These are phyloP conservation scores for Himalopsyche anomala DNA, from an alignment of 2,888 invertebrate genomes.

Conservation along the genomic window DNA sequence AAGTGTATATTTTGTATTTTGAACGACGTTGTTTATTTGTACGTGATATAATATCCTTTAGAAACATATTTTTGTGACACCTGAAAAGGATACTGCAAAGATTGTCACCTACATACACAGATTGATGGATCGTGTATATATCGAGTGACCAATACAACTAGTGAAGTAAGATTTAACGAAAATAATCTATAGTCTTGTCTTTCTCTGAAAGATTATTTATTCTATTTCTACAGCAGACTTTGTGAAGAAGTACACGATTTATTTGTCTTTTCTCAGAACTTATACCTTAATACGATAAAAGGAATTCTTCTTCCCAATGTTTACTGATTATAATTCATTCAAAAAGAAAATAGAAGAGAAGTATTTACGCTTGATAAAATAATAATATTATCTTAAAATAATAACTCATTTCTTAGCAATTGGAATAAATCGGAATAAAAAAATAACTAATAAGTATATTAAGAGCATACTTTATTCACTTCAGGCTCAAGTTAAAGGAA, in stretches of 20 bases:
- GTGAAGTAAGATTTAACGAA: not conserved
- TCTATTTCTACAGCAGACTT: not conserved
- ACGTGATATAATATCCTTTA: not conserved
- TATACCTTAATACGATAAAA: too few relatives aligned
- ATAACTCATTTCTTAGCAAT: constrained; percentile 1
- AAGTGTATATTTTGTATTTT: not conserved
- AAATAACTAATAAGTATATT: too few relatives aligned
- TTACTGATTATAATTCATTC: too few relatives aligned
- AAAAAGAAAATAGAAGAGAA: too few relatives aligned
- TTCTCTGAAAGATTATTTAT: not conserved
- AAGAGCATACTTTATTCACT: not conserved
- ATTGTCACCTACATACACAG: not conserved
- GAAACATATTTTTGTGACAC: constrained; percentile 8
- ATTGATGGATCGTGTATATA: not conserved
- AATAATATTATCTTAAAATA: not conserved
- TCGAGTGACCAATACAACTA: not conserved
- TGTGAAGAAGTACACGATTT: too few relatives aligned
- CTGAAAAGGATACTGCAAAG: not conserved
- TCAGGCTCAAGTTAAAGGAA: not conserved
- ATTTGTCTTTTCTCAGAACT: too few relatives aligned
- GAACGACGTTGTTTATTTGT: not conserved
- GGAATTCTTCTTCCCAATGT: too few relatives aligned
- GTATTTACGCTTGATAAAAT: not conserved
- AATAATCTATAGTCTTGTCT: not conserved
- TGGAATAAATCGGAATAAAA: not conserved